Percentiles rank a stretch among this genome's conserved stretches.
phyloP scores from a whole-genome alignment of 1,140 invertebrate genomes.

The Papilio polyxenes region DNA sequence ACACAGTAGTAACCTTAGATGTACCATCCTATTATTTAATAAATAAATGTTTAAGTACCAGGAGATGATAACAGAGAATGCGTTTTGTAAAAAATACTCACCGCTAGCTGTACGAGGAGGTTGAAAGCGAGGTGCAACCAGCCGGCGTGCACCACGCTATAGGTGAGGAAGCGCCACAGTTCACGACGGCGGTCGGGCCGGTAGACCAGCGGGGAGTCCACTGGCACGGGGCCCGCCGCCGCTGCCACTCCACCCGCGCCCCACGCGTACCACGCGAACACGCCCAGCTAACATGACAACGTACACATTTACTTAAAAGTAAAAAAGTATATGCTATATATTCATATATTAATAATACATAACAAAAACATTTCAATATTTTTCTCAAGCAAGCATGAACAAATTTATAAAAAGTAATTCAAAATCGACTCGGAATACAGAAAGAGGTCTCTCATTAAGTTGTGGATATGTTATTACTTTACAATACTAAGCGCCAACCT shows the following conservation, averaged over 20 bases:
- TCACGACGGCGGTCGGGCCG: slow-evolving; percentile 94
- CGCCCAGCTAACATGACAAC: slow-evolving; percentile 87
- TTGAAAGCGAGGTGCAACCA: slow-evolving; percentile 98
- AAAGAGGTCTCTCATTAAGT: background rate
- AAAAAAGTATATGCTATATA: background rate
- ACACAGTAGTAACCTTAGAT: background rate
- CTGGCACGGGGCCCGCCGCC: slow-evolving; percentile 93
- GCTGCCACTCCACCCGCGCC: slow-evolving; percentile 90
- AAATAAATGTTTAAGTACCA: background rate
- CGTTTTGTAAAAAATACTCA: slow-evolving; percentile 43
- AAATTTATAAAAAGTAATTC: background rate
- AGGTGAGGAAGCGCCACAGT: slow-evolving; percentile 96
- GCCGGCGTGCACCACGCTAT: slow-evolving; percentile 97
- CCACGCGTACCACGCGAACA: slow-evolving; percentile 95
- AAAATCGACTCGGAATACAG: background rate
- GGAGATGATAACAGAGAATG: background rate
- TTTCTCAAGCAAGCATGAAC: too few species aligned
- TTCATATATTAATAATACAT: too few species aligned
- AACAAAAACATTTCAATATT: too few species aligned
- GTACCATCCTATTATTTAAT: background rate
- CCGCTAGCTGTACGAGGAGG: slow-evolving; percentile 90
- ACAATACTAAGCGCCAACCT: background rate
- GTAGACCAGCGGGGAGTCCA: slow-evolving; percentile 96
- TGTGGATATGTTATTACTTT: background rate
- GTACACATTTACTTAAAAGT: background rate